A percentile compares a stretch with the other conserved stretches of the same genome.
Conservation (phyloP, 2,797 vertebrate species). For the Manis pentadactyla region DNA sequence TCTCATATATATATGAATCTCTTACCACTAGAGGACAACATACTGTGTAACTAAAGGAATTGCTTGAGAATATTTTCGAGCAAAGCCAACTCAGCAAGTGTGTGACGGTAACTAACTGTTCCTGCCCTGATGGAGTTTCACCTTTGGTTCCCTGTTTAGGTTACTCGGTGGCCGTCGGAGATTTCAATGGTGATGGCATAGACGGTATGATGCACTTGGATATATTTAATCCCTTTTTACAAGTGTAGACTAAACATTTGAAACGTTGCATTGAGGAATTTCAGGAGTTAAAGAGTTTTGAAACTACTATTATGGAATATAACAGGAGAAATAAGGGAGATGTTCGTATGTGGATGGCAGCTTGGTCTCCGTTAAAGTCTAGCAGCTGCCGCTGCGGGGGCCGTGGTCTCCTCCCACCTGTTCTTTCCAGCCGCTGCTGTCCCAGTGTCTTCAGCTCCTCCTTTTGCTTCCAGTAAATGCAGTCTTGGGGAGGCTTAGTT, state of each 20-base stretch:
- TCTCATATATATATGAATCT: not conserved
- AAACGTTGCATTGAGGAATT: not conserved
- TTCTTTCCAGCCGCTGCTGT: no score
- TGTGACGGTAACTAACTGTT: not conserved
- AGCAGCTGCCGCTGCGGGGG: no score
- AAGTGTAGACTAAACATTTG: not conserved
- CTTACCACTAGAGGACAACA: not conserved
- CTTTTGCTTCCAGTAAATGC: not conserved
- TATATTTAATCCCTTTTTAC: not conserved
- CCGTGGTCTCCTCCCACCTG: no score
- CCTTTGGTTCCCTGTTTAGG: constrained; percentile 86
- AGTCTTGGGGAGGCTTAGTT: not conserved
- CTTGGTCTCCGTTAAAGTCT: not conserved
- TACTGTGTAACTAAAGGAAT: not conserved
- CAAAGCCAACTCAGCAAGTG: not conserved
- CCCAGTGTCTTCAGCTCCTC: not conserved
- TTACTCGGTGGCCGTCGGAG: constrained; percentile 96
- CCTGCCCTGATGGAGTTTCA: not conserved
- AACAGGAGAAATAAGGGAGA: not conserved
- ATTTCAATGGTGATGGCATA: constrained; percentile 93
- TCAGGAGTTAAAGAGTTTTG: not conserved
- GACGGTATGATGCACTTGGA: constrained; percentile 89
- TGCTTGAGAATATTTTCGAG: not conserved
- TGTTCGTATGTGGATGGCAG: accelerated
- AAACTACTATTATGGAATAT: not conserved